phyloP scores from a whole-genome alignment of 2,113 vertebrate species.

The Apeltes quadracus region DNA sequence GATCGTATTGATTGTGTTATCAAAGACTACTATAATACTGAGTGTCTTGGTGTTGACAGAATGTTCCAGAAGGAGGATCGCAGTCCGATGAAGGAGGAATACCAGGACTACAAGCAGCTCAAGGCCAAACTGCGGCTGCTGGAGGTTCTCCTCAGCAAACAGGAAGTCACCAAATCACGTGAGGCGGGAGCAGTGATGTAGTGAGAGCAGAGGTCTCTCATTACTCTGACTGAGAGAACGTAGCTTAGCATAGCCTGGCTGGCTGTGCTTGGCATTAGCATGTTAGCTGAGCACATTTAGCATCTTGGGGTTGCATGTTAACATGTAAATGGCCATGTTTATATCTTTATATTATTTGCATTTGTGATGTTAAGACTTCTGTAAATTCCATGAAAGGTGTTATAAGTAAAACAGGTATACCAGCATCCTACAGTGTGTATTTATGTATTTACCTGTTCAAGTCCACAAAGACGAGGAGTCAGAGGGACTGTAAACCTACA shows the following conservation, averaged over 20 bases:
- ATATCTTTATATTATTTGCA: not conserved
- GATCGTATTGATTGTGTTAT: too few species aligned
- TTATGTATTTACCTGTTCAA: not conserved
- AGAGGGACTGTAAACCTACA: not conserved
- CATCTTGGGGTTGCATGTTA: not conserved
- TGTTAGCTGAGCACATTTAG: not conserved
- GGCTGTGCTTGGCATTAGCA: not conserved
- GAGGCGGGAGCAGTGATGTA: too few species aligned
- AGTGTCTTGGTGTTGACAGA: conserved; percentile 68
- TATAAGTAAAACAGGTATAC: conserved; percentile 1
- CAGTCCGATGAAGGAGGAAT: conserved; percentile 89
- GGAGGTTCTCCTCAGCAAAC: conserved; percentile 96
- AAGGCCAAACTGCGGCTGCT: conserved; percentile 93
- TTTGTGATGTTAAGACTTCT: not conserved
- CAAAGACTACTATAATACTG: too few species aligned
- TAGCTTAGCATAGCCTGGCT: conserved; percentile 1
- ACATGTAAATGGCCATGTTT: not conserved
- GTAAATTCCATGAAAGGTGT: conserved; percentile 12
- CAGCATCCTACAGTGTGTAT: conserved; percentile 3
- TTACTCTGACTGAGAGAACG: too few species aligned
- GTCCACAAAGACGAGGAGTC: not conserved
- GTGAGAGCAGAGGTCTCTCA: too few species aligned
- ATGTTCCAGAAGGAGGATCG: conserved; percentile 94
- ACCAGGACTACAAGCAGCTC: conserved; percentile 93
- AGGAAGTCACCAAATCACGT: conserved; percentile 77